Conservation (phyloP, 2,113 vertebrate genomes). For the Struthidea cinerea region DNA sequence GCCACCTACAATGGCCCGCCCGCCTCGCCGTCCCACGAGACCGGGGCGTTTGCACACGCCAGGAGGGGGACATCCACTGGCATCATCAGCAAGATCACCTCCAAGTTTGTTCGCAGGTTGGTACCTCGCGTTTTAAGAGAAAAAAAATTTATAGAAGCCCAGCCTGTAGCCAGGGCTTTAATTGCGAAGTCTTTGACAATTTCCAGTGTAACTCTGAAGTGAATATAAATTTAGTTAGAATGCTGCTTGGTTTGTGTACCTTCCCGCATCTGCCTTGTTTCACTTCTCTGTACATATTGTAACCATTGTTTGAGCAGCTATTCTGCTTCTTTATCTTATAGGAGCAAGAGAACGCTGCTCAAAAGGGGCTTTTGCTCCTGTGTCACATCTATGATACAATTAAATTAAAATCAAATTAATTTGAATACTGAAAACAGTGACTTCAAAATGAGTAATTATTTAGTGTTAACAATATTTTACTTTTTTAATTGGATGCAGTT, state of each 20-base stretch:
- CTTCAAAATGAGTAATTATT: not conserved
- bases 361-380: not conserved
- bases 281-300: not conserved
- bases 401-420: not conserved
- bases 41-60: constrained; percentile 86
- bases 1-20: constrained; percentile 95
- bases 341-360: not conserved
- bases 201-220: not conserved
- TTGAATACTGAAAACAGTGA: not conserved
- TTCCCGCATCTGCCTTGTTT: not conserved
- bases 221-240: not conserved
- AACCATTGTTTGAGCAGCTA: not conserved
- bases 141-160: not conserved
- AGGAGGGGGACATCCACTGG: constrained; percentile 91
- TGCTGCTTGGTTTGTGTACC: not conserved
- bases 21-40: constrained; percentile 91
- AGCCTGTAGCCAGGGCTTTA: not conserved
- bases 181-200: not conserved
- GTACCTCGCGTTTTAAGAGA: constrained; percentile 35
- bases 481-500: not conserved
- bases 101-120: constrained; percentile 96
- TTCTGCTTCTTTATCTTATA: not conserved
- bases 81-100: constrained; percentile 96
- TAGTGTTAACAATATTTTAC: not conserved
- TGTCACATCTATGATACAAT: not conserved